Base-by-base conservation (phyloP, 2,888 invertebrate genomes). In the Ecliptopera silaceata region DNA sequence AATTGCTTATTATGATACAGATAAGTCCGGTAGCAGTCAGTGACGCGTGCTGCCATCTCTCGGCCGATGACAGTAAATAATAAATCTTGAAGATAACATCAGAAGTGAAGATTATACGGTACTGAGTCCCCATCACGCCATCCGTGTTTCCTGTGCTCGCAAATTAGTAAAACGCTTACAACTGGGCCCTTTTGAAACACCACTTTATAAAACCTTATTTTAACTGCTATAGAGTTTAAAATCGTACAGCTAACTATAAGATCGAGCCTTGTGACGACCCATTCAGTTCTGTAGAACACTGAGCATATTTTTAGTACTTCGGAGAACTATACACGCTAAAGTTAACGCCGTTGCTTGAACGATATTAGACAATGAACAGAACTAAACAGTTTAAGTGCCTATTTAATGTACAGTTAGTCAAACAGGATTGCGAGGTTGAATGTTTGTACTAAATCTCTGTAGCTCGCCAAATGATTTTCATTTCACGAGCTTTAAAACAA, bases 1-100 rank as follows among this genome's bases (percentile, higher is more conserved):
- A 78, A 64, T 76, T 13, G 63, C 58, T 39, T 64, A 52, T 60
- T 65, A 63, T 55, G 57, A 66, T 68, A 70, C 66, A 84, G 80
- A 84, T 79, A 83, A 84, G 73, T 80, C 75, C 77, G 76, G 82
- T 81, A 79, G 81, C 80, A 69, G 66, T 71, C 78, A 84, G 80
- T 86, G 88, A 86, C 81, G 88, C 88, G 85, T 87, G 86, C 84
- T 84, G 88, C 88, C 90, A 90, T 88, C 90, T 90, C 82, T 83
- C 75, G 87, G 82, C 69, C 80, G 88, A 82, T 84, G 88, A 88
- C 88, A 87, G 87, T 80, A 79, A 79, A 82, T 85, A 89, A 90
- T 91, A 91, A 91, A 91, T 91, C 90, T 84, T 80, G 17, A 47
- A 74, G 91, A 91, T 91, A 91, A 91, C 86, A 90, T 91, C 91